Evolutionary conservation across 2,888 invertebrate genomes (phyloP).

Genomic region (Erynnis tages): DNA sequence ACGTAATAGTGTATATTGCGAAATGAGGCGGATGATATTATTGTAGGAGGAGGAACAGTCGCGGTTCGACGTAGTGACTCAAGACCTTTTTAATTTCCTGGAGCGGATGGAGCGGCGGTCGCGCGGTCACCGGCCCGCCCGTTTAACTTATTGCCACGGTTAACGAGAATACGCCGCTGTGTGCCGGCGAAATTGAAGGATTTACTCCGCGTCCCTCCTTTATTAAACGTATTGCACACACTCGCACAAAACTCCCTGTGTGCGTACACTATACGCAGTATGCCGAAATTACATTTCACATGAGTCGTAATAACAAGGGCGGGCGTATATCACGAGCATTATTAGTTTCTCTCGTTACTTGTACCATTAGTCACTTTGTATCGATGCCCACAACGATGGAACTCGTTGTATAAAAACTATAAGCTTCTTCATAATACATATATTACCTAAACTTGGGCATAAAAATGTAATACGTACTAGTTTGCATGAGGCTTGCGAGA

Average conservation of each 20-base stretch:
- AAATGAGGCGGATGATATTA: slow-evolving; percentile 18
- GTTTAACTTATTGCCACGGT: slow-evolving; percentile 81
- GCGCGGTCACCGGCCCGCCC: slow-evolving; percentile 52
- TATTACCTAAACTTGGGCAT: too few species aligned
- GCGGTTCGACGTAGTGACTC: slow-evolving; percentile 52
- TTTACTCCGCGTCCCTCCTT: slow-evolving; percentile 81
- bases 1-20: slow-evolving; percentile 13
- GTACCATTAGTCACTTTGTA: slow-evolving; percentile 72
- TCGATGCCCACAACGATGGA: slow-evolving; percentile 47
- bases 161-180: slow-evolving; percentile 81
- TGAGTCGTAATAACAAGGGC: slow-evolving; percentile 81
- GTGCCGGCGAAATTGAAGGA: slow-evolving; percentile 81
- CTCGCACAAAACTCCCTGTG: slow-evolving; percentile 47
- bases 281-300: slow-evolving; percentile 81
- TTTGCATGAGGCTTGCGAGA: too few species aligned
- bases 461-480: too few species aligned
- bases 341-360: slow-evolving; percentile 78
- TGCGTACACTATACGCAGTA: slow-evolving; percentile 68
- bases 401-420: background rate
- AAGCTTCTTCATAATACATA: too few species aligned
- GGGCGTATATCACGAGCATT: slow-evolving; percentile 79
- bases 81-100: slow-evolving; percentile 76
- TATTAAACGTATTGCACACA: slow-evolving; percentile 81
- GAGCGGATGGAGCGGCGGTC: slow-evolving; percentile 46
- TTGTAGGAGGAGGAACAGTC: slow-evolving; percentile 32